Base-by-base conservation (phyloP, 2,113 vertebrate genomes). In the Stomatorhinus ivindoensis region DNA sequence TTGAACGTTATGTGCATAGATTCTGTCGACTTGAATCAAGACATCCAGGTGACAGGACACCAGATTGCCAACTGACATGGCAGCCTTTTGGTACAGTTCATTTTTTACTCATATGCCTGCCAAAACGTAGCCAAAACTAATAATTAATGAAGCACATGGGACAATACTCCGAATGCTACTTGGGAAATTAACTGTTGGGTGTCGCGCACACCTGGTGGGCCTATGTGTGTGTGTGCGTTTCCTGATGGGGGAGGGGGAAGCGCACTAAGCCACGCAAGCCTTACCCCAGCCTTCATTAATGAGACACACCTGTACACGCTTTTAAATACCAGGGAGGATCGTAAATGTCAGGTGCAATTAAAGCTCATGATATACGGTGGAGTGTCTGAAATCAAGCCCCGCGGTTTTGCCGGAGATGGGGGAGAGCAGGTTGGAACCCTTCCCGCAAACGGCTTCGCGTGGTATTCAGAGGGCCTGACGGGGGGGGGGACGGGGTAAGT, bases 281-380 rank as follows among this genome's bases (percentile, higher is more conserved):
- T 92, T 94, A 90, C 90, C 91, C 90, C 91, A 92, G 92, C 91
- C 91, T 92, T 93, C 93, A 92, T 93, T 96, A 96, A 96, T 96
- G 95, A 96, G 95, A 93, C 95, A 95, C 96, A 96, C 96, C 96
- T 96, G 95, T 95, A 95, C 95, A 94, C 95, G 93, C 92, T 94
- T 95, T 96, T 96, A 96, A 96, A 96, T 96, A 96, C 95, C 96
- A 96, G 93, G 95, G 93, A 95, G 94, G 94, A 94, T 93, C 93
- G 94, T 94, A 96, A 96, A 96, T 96, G 96, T 96, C 96, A 96
- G 93, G 94, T 94, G 94, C 95, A 96, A 96, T 96, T 96, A 96
- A 96, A 95, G 95, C 95, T 95, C 94, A 95, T 96, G 95, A 96
- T 96, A 95, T 94, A 94, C 94, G 93, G 93, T 94, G 93, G 95